Evolutionary conservation across 2,888 invertebrate genomes (phyloP), one percentile per base, ranked within the genome.

Genomic region (Bombylius major): DNA sequence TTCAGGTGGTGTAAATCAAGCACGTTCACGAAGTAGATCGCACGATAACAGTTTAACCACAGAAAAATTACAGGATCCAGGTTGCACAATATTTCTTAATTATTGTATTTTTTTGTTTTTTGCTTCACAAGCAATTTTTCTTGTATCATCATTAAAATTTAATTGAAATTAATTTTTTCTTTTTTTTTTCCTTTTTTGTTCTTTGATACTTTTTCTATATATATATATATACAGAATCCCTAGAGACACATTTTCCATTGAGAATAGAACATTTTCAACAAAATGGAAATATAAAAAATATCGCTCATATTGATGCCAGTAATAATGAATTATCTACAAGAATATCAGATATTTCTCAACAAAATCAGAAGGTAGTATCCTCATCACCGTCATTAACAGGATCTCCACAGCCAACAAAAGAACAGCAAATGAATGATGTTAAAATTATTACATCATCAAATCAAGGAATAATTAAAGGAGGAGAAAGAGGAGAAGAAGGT

Each of bases 231-330:
- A 13, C 50, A 75, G 75, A 73, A 65, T 66, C 70, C 58, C 65
- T 73, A 64, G 75, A 75, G 65, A 67, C 66, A 55, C 69, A 67
- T 54, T 61, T 70, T 62, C 67, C 72, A 33, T 62, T 71, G 42
- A 59, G 60, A 52, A 56, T 60, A 54, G 77, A 77, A 47, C 76
- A 73, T 57, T 76, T 76, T 60, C 77, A 78, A 66, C 75, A 75
- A 64, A 79, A 78, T 62, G 78, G 78, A 50, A 79, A 75, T 66
- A 69, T 77, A 60, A 76, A 76, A 70, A 72, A 66, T 66, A 67
- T 64, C 53, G 52, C 60, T 68, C 65, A 66, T 51, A 61, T 60
- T 52, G 60, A 61, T 48, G 55, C 58, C 6, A 60, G 58, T 49
- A 62, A 60, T 49, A 61, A 60, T 58, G 61, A 61, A 50, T 50